phyloP scores from a whole-genome alignment of 2,888 invertebrate species.

The Epinotia nisella region DNA sequence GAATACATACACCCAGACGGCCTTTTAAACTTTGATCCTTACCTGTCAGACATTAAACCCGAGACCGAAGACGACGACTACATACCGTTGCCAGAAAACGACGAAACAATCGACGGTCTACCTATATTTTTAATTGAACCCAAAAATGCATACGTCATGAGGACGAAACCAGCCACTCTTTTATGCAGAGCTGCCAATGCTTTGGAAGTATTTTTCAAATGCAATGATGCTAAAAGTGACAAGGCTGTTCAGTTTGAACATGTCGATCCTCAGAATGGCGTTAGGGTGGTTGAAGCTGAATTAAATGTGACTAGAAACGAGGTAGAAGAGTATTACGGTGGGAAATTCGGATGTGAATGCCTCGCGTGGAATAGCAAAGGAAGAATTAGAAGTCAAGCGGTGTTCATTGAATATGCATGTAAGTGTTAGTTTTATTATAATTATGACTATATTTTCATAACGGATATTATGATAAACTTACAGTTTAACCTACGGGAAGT shows the following conservation, averaged over 20 bases:
- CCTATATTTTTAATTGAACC: slow-evolving; percentile 96
- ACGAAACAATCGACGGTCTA: slow-evolving; percentile 87
- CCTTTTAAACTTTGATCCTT: slow-evolving; percentile 75
- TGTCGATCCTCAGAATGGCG: slow-evolving; percentile 91
- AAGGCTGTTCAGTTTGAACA: slow-evolving; percentile 88
- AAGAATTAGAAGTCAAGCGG: slow-evolving; percentile 90
- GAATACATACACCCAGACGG: slow-evolving; percentile 80
- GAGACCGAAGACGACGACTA: slow-evolving; percentile 79
- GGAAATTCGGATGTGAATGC: slow-evolving; percentile 93
- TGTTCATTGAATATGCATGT: slow-evolving; percentile 93
- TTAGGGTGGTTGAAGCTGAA: slow-evolving; percentile 90
- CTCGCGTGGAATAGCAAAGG: slow-evolving; percentile 93
- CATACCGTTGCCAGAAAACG: slow-evolving; percentile 82
- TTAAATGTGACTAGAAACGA: slow-evolving; percentile 91
- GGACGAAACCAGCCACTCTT: slow-evolving; percentile 94
- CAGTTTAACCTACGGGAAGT: neutral
- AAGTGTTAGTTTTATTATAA: slow-evolving; percentile 79
- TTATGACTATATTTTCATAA: neutral
- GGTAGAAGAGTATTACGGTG: slow-evolving; percentile 93
- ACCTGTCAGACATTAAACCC: slow-evolving; percentile 75
- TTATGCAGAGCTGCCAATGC: slow-evolving; percentile 96
- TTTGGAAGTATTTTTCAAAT: slow-evolving; percentile 91
- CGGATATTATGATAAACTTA: neutral
- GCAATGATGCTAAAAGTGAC: slow-evolving; percentile 87
- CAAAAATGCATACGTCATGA: slow-evolving; percentile 93